Conservation (phyloP, 2,113 vertebrate genomes). For the Stercorarius parasiticus region DNA sequence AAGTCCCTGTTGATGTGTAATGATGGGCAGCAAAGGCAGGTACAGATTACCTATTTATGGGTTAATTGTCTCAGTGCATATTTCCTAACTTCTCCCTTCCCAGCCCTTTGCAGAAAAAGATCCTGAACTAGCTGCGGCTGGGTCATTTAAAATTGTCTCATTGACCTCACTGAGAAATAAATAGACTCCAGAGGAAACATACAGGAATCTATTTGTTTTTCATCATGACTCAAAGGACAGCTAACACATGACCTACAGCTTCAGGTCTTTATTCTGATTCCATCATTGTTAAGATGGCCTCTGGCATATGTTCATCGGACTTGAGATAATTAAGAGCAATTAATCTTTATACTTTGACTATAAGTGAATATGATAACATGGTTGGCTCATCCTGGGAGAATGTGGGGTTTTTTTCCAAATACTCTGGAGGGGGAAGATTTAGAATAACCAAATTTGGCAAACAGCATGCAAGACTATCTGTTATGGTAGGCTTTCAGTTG, state of each 20-base stretch:
- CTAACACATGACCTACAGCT: rapidly evolving
- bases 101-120: not conserved
- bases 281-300: not conserved
- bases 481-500: not conserved
- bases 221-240: not conserved
- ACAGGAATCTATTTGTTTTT: not conserved
- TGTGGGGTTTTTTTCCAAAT: not conserved
- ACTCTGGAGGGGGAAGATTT: not conserved
- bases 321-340: not conserved
- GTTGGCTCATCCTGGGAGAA: not conserved
- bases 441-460: not conserved
- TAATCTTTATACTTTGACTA: not conserved
- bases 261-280: not conserved
- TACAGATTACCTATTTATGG: not conserved
- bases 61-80: not conserved
- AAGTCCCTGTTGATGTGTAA: not conserved
- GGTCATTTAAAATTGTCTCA: not conserved
- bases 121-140: not conserved
- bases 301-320: not conserved
- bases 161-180: not conserved
- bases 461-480: not conserved
- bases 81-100: not conserved
- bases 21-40: not conserved
- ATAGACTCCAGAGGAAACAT: not conserved
- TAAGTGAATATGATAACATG: not conserved